Evolutionary conservation across 1,140 invertebrate genomes (phyloP).

Genomic region (Harlomillsia oculata): DNA sequence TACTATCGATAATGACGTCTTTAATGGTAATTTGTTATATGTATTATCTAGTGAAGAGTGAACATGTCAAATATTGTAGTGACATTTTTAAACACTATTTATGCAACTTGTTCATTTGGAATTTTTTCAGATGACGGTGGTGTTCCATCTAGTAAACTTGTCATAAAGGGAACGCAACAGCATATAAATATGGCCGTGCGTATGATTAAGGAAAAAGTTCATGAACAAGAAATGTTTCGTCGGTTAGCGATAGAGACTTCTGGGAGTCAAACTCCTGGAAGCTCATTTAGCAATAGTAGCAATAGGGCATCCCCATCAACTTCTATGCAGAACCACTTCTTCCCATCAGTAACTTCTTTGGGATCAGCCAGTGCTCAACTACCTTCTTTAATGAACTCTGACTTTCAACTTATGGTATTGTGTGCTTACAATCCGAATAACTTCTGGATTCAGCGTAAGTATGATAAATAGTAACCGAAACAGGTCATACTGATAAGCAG

Average conservation of each 20-base stretch:
- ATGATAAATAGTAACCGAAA: not conserved
- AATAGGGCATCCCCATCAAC: not conserved
- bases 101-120: constrained; percentile 1
- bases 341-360: too few relatives aligned
- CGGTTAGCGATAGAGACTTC: constrained; percentile 1
- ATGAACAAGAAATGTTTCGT: constrained; percentile 21
- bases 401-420: constrained; percentile 29
- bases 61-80: too few relatives aligned
- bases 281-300: not conserved
- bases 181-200: constrained; percentile 22
- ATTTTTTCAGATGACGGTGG: too few relatives aligned
- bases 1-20: constrained; percentile 9
- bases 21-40: too few relatives aligned
- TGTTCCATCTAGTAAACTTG: too few relatives aligned
- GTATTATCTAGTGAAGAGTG: too few relatives aligned
- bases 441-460: constrained; percentile 28
- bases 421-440: constrained; percentile 33
- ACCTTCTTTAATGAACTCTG: too few relatives aligned
- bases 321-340: too few relatives aligned
- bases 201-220: constrained; percentile 21
- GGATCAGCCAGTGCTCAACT: too few relatives aligned
- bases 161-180: constrained; percentile 24
- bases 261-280: constrained; percentile 8
- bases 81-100: not conserved
- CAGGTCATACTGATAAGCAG: too few relatives aligned